These are phyloP conservation scores for Sminthopsis crassicaudata DNA, from an alignment of 2,113 vertebrate species.

Conservation along the genomic window DNA sequence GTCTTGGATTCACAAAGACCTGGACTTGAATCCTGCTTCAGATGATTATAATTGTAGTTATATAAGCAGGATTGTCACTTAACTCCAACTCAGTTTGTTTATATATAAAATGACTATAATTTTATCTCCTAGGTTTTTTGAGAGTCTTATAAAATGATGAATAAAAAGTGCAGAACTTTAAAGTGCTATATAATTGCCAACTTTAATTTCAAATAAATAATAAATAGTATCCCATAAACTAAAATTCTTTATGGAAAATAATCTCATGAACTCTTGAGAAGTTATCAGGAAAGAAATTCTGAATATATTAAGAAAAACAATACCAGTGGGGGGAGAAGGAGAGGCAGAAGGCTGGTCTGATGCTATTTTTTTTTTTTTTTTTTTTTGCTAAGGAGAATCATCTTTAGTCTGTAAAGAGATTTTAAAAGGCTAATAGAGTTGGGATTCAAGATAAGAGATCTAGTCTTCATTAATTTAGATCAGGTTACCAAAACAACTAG, in stretches of 20 bases:
- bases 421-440: background rate
- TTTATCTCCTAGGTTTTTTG: background rate
- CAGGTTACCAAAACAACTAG: background rate
- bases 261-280: background rate
- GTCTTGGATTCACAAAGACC: background rate
- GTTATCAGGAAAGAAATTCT: background rate
- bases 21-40: background rate
- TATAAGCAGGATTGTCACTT: background rate
- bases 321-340: background rate
- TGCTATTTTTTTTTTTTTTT: too few species aligned
- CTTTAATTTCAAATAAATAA: background rate
- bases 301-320: background rate
- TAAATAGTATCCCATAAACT: background rate
- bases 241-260: background rate
- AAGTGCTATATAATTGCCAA: background rate
- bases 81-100: background rate
- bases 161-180: background rate
- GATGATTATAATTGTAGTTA: background rate
- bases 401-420: background rate
- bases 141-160: background rate
- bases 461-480: background rate
- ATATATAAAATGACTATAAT: background rate
- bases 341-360: background rate
- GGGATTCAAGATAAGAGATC: background rate
- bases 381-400: background rate